Evolutionary conservation across 2,888 invertebrate genomes (phyloP).

Genomic region (Trissoscelio sp.): DNA sequence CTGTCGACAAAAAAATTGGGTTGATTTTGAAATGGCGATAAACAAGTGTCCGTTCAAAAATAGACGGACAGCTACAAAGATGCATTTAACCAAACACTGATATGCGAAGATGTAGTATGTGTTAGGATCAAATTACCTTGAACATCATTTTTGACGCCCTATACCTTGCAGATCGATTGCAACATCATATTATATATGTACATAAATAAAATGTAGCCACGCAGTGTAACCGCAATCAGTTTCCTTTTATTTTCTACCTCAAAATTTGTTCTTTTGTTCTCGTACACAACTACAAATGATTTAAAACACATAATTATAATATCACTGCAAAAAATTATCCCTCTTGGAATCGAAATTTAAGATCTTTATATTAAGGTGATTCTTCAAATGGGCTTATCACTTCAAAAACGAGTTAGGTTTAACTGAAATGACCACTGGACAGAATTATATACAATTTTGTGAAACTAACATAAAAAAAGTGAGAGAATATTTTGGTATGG

Average conservation of each 20-base stretch:
- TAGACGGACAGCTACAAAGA: constrained; percentile 44
- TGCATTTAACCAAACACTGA: constrained; percentile 43
- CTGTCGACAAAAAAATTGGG: constrained; percentile 21
- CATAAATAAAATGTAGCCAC: constrained; percentile 33
- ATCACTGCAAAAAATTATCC: constrained; percentile 1
- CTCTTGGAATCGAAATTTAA: too few species aligned
- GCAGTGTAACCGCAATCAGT: constrained; percentile 9
- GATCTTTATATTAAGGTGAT: too few species aligned
- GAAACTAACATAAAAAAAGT: too few species aligned
- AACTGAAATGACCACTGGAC: too few species aligned
- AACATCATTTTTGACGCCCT: constrained; percentile 50
- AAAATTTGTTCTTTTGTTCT: background rate
- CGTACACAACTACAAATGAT: background rate
- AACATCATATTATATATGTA: constrained; percentile 45
- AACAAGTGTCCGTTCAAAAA: constrained; percentile 33
- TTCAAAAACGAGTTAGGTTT: too few species aligned
- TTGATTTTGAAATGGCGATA: constrained; percentile 30
- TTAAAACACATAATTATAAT: too few species aligned
- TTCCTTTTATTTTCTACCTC: constrained; percentile 7
- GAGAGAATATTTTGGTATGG: too few species aligned
- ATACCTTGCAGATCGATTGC: constrained; percentile 47
- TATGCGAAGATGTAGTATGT: constrained; percentile 33
- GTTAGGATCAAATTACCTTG: constrained; percentile 45
- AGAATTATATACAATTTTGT: too few species aligned
- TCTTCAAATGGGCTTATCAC: too few species aligned